phyloP scores from a whole-genome alignment of 2,113 vertebrate genomes.

The Morone chrysops region DNA sequence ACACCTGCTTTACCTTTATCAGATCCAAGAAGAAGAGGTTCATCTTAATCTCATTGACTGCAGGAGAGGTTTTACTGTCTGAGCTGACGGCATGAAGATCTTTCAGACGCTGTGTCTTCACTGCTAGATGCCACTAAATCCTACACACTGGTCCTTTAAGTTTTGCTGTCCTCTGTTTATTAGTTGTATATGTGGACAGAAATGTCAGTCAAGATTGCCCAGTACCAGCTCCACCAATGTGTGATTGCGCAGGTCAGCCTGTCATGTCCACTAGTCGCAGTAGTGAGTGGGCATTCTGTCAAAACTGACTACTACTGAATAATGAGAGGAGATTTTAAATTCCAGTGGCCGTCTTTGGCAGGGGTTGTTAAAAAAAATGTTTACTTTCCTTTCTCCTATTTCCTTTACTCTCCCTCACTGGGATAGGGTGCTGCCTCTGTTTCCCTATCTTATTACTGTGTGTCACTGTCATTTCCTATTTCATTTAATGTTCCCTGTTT shows the following conservation, averaged over 20 bases:
- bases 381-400: not conserved
- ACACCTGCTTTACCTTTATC: not conserved
- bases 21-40: no score
- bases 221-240: no score
- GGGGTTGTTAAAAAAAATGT: not conserved
- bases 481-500: conserved; percentile 21
- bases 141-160: no score
- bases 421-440: not conserved
- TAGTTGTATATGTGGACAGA: no score
- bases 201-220: no score
- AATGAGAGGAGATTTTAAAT: not conserved
- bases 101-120: not conserved
- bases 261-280: not conserved
- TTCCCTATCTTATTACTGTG: conserved; percentile 23
- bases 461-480: conserved; percentile 28
- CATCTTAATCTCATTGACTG: not conserved
- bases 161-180: no score
- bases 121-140: no score
- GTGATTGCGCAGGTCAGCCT: not conserved
- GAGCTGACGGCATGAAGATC: not conserved
- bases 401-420: not conserved
- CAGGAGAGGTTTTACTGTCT: not conserved
- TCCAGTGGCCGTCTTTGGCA: not conserved
- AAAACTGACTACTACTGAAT: not conserved
- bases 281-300: not conserved